Evolutionary conservation across 1,140 invertebrate genomes (phyloP).

Genomic region (Nasonia giraulti): DNA sequence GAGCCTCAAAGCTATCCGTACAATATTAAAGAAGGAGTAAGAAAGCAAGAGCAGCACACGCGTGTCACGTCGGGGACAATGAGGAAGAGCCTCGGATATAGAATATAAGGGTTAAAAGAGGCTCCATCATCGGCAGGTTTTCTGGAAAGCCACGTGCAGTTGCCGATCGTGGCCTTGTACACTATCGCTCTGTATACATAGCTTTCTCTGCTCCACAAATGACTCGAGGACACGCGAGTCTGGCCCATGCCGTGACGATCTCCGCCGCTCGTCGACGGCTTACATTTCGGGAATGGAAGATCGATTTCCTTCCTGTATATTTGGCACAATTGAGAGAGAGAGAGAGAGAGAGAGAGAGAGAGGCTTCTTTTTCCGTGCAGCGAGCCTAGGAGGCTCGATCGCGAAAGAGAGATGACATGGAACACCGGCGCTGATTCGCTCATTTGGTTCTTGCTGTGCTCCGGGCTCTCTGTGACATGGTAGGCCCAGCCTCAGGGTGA

Average conservation of each 20-base stretch:
- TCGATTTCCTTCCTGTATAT: conserved; percentile 14
- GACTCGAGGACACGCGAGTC: conserved; percentile 52
- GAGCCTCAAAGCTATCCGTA: neutral
- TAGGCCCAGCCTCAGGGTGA: conserved; percentile 57
- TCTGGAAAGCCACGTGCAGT: neutral
- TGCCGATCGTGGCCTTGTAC: too few relatives aligned
- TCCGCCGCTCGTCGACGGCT: neutral
- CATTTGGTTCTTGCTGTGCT: neutral
- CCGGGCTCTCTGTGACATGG: conserved; percentile 53
- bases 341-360: neutral
- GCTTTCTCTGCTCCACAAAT: too few relatives aligned
- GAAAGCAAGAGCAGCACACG: too few relatives aligned
- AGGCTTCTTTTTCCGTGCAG: neutral
- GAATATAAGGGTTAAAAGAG: too few relatives aligned
- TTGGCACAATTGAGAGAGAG: conserved; percentile 8
- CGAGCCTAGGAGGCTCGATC: neutral
- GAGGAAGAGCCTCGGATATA: too few relatives aligned
- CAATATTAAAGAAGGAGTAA: neutral
- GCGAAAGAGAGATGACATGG: neutral
- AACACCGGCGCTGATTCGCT: neutral
- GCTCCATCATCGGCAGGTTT: neutral
- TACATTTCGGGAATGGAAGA: neutral
- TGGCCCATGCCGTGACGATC: conserved; percentile 9
- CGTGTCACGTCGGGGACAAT: too few relatives aligned
- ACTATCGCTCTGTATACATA: too few relatives aligned